Percentiles rank a stretch among this genome's conserved stretches.
Conservation (phyloP, 2,113 vertebrate species). For the Falcunculus frontatus region DNA sequence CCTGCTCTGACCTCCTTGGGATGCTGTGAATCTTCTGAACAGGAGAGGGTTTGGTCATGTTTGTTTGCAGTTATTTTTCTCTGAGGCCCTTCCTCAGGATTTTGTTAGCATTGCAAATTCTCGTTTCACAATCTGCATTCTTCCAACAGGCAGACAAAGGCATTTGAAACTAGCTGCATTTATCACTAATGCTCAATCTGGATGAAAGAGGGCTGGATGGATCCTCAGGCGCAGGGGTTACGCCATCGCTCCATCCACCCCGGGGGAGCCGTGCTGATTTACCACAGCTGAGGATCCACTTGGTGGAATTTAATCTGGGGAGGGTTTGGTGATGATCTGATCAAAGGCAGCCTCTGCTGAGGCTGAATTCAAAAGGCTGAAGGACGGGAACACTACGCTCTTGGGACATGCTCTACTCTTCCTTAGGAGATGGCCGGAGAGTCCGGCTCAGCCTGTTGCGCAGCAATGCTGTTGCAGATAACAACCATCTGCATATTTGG, state of each 20-base stretch:
- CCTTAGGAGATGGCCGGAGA: background rate
- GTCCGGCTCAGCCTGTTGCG: background rate
- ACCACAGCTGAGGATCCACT: background rate
- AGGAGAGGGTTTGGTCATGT: background rate
- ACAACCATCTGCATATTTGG: slow-evolving; percentile 55
- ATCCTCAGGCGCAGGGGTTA: background rate
- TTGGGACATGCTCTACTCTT: background rate
- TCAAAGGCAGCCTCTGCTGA: slow-evolving; percentile 1
- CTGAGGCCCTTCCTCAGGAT: background rate
- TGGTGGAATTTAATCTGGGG: background rate
- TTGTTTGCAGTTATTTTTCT: background rate
- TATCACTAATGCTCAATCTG: background rate
- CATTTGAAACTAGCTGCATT: background rate
- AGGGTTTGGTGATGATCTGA: background rate
- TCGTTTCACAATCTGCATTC: slow-evolving; percentile 51
- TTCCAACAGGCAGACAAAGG: slow-evolving; percentile 33
- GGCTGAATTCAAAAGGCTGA: background rate
- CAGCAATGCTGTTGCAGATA: slow-evolving; percentile 44
- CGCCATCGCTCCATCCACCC: background rate
- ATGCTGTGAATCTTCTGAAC: background rate
- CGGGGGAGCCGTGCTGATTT: background rate
- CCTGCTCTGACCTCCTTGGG: background rate
- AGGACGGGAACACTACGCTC: background rate
- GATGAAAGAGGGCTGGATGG: slow-evolving; percentile 9
- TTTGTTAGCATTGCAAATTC: slow-evolving; percentile 49